phyloP scores from a whole-genome alignment of 1,140 invertebrate species.

The Lasioglossum albipes region DNA sequence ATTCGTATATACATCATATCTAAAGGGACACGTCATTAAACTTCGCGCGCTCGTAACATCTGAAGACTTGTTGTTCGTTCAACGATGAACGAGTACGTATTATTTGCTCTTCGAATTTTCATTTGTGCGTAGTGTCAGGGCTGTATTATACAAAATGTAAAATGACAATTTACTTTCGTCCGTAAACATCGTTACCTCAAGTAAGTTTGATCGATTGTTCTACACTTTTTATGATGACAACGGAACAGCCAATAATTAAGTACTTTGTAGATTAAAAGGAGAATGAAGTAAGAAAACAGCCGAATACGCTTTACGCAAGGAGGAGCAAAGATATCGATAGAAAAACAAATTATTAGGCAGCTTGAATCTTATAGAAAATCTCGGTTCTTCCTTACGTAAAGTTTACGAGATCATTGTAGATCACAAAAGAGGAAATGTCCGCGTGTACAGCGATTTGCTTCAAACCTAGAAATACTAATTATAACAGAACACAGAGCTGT shows the following conservation, averaged over 20 bases:
- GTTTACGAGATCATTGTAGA: slow-evolving; percentile 13
- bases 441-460: slow-evolving; percentile 34
- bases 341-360: slow-evolving; percentile 7
- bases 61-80: slow-evolving; percentile 33
- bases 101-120: slow-evolving; percentile 15
- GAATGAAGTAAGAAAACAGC: slow-evolving; percentile 33
- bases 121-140: slow-evolving; percentile 5
- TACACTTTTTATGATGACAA: slow-evolving; percentile 37
- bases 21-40: not conserved
- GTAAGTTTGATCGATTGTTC: slow-evolving; percentile 35
- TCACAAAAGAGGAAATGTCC: not conserved
- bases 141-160: not conserved
- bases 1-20: slow-evolving; percentile 8
- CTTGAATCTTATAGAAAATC: slow-evolving; percentile 3
- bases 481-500: slow-evolving; percentile 18
- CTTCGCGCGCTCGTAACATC: slow-evolving; percentile 23
- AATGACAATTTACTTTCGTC: slow-evolving; percentile 36
- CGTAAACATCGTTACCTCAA: slow-evolving; percentile 23
- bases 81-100: slow-evolving; percentile 14
- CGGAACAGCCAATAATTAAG: slow-evolving; percentile 24
- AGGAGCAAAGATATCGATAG: slow-evolving; percentile 13
- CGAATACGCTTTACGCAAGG: slow-evolving; percentile 35
- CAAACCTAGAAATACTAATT: slow-evolving; percentile 26
- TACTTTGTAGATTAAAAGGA: slow-evolving; percentile 34
- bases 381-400: slow-evolving; percentile 32